These are phyloP conservation scores for Orthosia cruda DNA, from an alignment of 2,888 invertebrate species.

Conservation along the genomic window DNA sequence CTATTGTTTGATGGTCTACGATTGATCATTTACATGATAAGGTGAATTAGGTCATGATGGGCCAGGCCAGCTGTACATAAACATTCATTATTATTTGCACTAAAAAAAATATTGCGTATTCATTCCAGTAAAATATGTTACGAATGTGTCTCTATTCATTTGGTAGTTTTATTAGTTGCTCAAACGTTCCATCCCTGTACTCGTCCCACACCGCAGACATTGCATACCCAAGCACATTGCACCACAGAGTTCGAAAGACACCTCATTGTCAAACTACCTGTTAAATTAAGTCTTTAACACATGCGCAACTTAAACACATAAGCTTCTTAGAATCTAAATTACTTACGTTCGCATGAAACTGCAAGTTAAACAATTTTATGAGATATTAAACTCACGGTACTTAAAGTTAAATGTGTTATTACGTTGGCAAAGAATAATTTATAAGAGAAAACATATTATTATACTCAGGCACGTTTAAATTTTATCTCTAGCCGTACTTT, in stretches of 20 bases:
- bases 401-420: constrained; percentile 24
- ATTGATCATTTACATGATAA: not conserved
- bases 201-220: constrained; percentile 1
- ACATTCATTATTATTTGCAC: too few relatives aligned
- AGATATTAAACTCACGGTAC: constrained; percentile 33
- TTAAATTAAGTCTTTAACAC: constrained; percentile 47
- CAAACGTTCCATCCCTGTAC: not conserved
- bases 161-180: not conserved
- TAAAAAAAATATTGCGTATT: not conserved
- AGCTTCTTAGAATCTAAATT: constrained; percentile 47
- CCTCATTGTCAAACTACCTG: constrained; percentile 28
- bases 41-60: not conserved
- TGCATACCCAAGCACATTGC: not conserved
- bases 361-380: constrained; percentile 31
- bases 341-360: constrained; percentile 36
- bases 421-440: constrained; percentile 29
- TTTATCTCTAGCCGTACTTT: constrained; percentile 35
- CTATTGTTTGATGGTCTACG: not conserved
- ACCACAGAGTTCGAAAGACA: not conserved
- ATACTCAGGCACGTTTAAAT: constrained; percentile 33
- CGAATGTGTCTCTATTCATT: not conserved
- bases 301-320: constrained; percentile 36
- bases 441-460: constrained; percentile 41
- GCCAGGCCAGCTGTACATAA: not conserved
- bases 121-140: not conserved